phyloP scores from a whole-genome alignment of 2,113 vertebrate species.

The Fulica atra region DNA sequence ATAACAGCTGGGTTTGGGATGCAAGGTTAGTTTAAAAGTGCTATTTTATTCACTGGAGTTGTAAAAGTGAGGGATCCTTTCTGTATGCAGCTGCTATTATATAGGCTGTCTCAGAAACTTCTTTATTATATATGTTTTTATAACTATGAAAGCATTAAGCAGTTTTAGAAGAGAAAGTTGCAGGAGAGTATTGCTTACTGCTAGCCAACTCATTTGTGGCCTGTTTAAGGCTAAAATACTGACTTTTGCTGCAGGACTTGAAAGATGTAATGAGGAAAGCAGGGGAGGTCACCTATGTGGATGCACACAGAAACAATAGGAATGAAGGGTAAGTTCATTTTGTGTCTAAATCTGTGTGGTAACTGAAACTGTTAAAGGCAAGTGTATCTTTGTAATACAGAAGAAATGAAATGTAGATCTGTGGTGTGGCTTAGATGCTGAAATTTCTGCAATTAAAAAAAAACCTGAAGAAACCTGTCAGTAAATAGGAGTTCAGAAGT shows the following conservation, averaged over 20 bases:
- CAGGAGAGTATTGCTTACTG: not conserved
- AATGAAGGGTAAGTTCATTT: slow-evolving; percentile 85
- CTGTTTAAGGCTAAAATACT: slow-evolving; percentile 38
- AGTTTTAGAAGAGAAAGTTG: not conserved
- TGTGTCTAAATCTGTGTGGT: not conserved
- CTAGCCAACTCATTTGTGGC: not conserved
- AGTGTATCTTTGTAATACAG: not conserved
- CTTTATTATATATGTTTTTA: not conserved
- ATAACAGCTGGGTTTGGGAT: not conserved
- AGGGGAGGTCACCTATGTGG: slow-evolving; percentile 93
- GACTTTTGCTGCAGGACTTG: slow-evolving; percentile 82
- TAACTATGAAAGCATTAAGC: not conserved
- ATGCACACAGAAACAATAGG: slow-evolving; percentile 91
- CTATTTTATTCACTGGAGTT: not conserved
- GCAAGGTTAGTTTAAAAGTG: slow-evolving; percentile 1
- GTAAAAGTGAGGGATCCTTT: not conserved
- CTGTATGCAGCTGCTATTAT: not conserved
- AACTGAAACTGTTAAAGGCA: not conserved
- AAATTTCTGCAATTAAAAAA: not conserved
- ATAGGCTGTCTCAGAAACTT: not conserved
- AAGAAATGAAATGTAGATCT: not conserved
- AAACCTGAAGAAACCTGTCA: not conserved
- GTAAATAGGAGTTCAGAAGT: not conserved
- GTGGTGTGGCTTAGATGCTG: not conserved
- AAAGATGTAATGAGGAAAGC: slow-evolving; percentile 96